Base-by-base conservation (phyloP, 2,113 vertebrate species). In the Trogon melanurus region DNA sequence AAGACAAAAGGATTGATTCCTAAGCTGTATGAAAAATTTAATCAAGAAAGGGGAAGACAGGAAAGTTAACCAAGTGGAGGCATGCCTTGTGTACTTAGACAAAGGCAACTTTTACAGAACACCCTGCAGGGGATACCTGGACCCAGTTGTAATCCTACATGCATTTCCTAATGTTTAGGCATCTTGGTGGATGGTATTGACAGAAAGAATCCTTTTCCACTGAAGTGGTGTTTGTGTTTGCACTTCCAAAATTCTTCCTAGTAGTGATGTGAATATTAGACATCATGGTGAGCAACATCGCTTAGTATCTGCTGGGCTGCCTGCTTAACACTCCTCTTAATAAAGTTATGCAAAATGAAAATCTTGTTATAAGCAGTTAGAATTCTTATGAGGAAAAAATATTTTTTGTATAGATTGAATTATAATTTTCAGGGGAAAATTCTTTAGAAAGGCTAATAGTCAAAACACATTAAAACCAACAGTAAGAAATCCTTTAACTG, bases 211-310 rank as follows among this genome's bases (percentile, higher is more conserved):
- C 6, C 16, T 10, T 58, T 78, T 88, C 25, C 23, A 83, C 19
- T 45, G 13, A 66, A 69, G 36, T 30, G 36, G 21, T 58, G 8
- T 26, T 36, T 61, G 4, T 45, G 6, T 53, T 78, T 50, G 21
- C 19, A 78, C n/a, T 45, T 50, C 44, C 27, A 48, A 70, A 83
- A 51, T 78, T 76, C 36, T 51, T 65, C 9, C 60, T 62, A 13
- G 12, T 19, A 34, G 16, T 47, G 64, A 76, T 5, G 23, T 58
- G 38, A 70, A 54, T 22, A 61, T 83, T 21, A 53, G 54, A 65
- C 0, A 1, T 41, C 16, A 8, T 9, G 13, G 13, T n/a, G 30
- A 36, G 11, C 13, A 66, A 4, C 0, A 1, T 47, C 71, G 34
- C 17, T 54, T 32, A 38, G 19, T 25, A 17, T 73, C 62, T 82